phyloP scores from a whole-genome alignment of 2,113 vertebrate species.

The Anser cygnoides region DNA sequence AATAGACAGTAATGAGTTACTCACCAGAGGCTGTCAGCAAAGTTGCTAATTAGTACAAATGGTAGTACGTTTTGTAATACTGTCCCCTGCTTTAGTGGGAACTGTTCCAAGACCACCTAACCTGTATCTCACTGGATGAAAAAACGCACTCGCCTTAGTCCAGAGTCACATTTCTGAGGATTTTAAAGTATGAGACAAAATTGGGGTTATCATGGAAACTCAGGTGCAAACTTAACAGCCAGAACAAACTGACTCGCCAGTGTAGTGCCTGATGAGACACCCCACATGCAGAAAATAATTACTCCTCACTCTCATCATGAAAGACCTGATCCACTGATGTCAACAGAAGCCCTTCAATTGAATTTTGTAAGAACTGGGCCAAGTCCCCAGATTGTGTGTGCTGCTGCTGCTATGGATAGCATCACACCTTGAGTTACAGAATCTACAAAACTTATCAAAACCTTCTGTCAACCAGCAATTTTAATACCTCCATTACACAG shows the following conservation, averaged over 20 bases:
- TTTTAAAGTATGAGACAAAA: neutral
- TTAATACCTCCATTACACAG: neutral
- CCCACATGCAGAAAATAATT: constrained; percentile 47
- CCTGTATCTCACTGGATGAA: neutral
- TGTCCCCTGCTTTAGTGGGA: constrained; percentile 58
- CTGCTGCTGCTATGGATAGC: constrained; percentile 1
- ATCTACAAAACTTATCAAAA: neutral
- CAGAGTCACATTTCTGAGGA: neutral
- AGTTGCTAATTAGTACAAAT: constrained; percentile 72
- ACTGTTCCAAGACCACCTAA: constrained; percentile 65
- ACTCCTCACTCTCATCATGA: neutral
- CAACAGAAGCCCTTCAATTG: constrained; percentile 45
- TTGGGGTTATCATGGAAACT: neutral
- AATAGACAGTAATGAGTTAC: constrained; percentile 72
- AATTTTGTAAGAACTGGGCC: constrained; percentile 57
- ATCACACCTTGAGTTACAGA: constrained; percentile 16
- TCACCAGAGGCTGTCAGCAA: constrained; percentile 68
- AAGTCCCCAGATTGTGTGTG: constrained; percentile 31
- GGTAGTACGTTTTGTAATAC: constrained; percentile 48
- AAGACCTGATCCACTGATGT: neutral
- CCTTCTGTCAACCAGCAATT: neutral
- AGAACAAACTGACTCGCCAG: neutral
- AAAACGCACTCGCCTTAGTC: neutral
- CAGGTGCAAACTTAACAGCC: neutral
- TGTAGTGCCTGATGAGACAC: constrained; percentile 32